Base-by-base conservation (phyloP, 2,888 invertebrate genomes). In the Callosobruchus maculatus region DNA sequence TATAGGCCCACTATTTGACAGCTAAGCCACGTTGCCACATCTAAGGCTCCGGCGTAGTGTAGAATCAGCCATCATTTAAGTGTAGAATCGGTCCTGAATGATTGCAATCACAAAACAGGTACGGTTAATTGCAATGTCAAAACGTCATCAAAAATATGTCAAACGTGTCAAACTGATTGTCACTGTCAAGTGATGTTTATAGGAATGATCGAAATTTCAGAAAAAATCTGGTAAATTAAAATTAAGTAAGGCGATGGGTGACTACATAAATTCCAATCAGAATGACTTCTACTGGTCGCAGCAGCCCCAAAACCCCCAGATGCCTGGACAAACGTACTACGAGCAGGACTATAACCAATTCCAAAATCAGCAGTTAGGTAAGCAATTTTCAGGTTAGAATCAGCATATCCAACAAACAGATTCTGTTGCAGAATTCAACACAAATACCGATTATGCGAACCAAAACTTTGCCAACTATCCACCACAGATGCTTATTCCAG, bases 371-470 rank as follows among this genome's bases (percentile, higher is more conserved):
- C 84, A 85, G 77, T 80, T 88, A 80, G 87, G 88, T 88, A 83
- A 80, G 75, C 49, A 49, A 18, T 18, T 7, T 18, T 13, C 13
- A 49, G 49, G 49, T 49, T 49, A 49, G 49, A 49, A 7, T 49
- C 49, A 18, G 13, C 7, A n/a, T 18, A 72, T 74, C 26, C 72
- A 18, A 13, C 13, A 49, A 49, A 68, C 18, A 20, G 7, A 21
- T 26, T 68, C 67, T 75, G 76, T 83, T 85, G 74, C 83, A 91
- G 91, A 91, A 84, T 91, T 91, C 81, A 91, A 91, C 84, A 87
- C 88, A 21, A 89, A 90, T 82, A 87, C 88, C 31, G 87, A 83
- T 22, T 83, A 79, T 76, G 76, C 75, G 0, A 79, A 80, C 20
- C 81, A 81, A 76, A 77, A 73, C 67, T 82, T 78, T 69, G 67